Conservation (phyloP, 2,888 invertebrate species). For the Zhuqinia jingwanae region DNA sequence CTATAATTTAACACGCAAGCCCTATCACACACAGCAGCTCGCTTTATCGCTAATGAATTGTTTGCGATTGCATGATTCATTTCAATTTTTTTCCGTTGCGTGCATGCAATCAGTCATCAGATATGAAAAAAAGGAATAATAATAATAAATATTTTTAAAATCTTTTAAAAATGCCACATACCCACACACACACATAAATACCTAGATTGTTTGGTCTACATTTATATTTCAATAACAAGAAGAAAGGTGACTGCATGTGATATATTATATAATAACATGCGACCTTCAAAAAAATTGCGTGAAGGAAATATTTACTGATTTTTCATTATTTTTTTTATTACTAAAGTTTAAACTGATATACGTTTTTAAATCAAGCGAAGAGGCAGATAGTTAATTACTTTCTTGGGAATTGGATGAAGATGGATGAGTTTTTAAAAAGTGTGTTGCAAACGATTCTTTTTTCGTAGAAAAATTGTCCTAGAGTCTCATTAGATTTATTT, state of each 20-base stretch:
- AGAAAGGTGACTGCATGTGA: not conserved
- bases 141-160: too few relatives aligned
- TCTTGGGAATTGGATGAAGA: constrained; percentile 27
- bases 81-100: constrained; percentile 43
- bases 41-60: constrained; percentile 53
- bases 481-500: constrained; percentile 1
- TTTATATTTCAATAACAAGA: too few relatives aligned
- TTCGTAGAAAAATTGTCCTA: not conserved
- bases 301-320: constrained; percentile 24
- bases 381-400: constrained; percentile 3
- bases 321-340: not conserved
- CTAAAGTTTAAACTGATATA: not conserved
- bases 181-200: too few relatives aligned
- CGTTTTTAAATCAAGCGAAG: not conserved
- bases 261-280: constrained; percentile 6
- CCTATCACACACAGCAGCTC: constrained; percentile 3
- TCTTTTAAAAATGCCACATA: too few relatives aligned
- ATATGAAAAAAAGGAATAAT: too few relatives aligned
- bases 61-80: constrained; percentile 63
- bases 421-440: constrained; percentile 19
- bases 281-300: constrained; percentile 56
- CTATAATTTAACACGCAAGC: constrained; percentile 62
- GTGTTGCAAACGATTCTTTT: constrained; percentile 4
- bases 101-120: constrained; percentile 52
- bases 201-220: too few relatives aligned